A percentile compares a stretch with the other conserved stretches of the same genome.
These are phyloP conservation scores for Apostichopus parvimensis DNA, from an alignment of 35 echinoderm and acorn worm genomes.

Conservation along the genomic window DNA sequence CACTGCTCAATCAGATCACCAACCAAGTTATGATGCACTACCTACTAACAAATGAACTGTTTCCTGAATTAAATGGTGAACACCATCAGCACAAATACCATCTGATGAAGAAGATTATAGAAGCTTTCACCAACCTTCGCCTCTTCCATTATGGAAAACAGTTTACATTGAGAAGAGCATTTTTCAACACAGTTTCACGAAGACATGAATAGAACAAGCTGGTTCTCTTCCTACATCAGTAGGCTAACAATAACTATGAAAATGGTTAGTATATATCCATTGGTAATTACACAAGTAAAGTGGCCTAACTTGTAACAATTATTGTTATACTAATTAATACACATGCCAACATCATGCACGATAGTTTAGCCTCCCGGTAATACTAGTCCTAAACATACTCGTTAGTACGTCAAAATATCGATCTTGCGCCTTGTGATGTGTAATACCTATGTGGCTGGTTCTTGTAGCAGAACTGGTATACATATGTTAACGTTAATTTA, in stretches of 20 bases:
- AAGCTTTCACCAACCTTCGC: constrained; percentile 6
- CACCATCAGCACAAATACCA: constrained; percentile 16
- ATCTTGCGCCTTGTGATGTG: too few relatives aligned
- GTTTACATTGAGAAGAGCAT: constrained; percentile 6
- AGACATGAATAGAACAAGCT: background rate
- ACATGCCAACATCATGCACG: too few relatives aligned
- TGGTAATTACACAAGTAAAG: too few relatives aligned
- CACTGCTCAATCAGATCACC: background rate
- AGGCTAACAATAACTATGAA: background rate
- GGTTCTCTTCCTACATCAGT: constrained; percentile 15
- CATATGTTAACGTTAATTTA: too few relatives aligned
- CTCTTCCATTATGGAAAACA: constrained; percentile 28
- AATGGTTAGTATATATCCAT: too few relatives aligned
- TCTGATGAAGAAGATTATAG: constrained; percentile 22
- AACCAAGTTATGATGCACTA: background rate
- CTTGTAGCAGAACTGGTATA: too few relatives aligned
- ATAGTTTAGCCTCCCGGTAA: too few relatives aligned
- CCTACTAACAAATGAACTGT: constrained; percentile 18
- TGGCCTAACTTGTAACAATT: too few relatives aligned
- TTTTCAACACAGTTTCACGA: constrained; percentile 1
- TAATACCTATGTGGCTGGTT: too few relatives aligned
- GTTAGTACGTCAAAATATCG: too few relatives aligned
- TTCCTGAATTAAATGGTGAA: constrained; percentile 16
- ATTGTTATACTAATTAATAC: too few relatives aligned
- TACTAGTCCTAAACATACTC: too few relatives aligned